These are phyloP conservation scores for Antrozous pallidus DNA, from an alignment of 2,797 vertebrate species.

Conservation along the genomic window DNA sequence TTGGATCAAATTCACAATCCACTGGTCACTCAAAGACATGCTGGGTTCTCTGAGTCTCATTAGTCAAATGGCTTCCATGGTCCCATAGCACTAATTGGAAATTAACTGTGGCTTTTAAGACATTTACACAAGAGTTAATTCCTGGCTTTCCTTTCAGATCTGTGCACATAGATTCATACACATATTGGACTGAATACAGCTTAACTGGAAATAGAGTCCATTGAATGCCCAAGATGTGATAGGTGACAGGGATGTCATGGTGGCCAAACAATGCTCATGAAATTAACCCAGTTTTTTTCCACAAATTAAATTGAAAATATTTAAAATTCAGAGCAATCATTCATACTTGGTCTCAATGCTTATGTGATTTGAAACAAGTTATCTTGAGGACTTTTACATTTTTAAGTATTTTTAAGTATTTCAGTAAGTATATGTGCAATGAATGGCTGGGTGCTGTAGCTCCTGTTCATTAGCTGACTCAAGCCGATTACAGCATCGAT, in stretches of 20 bases:
- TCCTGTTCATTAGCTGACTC: not conserved
- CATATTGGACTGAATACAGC: not conserved
- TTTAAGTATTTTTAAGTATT: not conserved
- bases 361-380: not conserved
- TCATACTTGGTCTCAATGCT: not conserved
- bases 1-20: not conserved
- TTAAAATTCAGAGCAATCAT: slow-evolving; percentile 32
- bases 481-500: not conserved
- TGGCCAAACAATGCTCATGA: not conserved
- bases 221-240: not conserved
- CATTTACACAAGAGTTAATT: slow-evolving; percentile 52
- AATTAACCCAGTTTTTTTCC: not conserved
- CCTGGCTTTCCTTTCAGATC: not conserved
- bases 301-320: slow-evolving; percentile 32
- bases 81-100: not conserved
- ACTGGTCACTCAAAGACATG: not conserved
- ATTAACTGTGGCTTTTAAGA: slow-evolving; percentile 23
- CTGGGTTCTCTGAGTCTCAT: not conserved
- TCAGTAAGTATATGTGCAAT: not conserved
- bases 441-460: not conserved
- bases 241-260: not conserved
- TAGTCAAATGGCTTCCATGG: slow-evolving; percentile 15
- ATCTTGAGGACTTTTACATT: not conserved
- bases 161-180: not conserved
- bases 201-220: slow-evolving; percentile 14